A percentile compares a stretch with the other conserved stretches of the same genome.
Evolutionary conservation across 2,113 vertebrate genomes (phyloP).

Genomic region (Peromyscus polionotus): DNA sequence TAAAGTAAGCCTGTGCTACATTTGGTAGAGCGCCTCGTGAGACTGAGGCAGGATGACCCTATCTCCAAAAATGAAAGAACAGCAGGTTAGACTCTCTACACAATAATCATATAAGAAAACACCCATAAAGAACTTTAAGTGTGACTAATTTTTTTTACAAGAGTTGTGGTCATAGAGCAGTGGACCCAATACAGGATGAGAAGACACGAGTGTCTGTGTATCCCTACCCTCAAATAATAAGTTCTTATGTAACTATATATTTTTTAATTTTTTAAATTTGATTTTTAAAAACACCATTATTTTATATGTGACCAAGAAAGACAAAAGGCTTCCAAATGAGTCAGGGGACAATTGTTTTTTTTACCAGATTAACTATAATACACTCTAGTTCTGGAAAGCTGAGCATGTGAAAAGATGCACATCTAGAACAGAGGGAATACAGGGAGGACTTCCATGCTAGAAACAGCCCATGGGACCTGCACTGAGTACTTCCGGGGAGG

Average conservation of each 20-base stretch:
- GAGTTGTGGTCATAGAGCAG: not conserved
- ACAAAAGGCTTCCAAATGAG: not conserved
- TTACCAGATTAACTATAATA: not conserved
- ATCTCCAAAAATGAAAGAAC: not conserved
- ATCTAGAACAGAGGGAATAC: not conserved
- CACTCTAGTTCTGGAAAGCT: not conserved
- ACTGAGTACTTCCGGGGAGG: not conserved
- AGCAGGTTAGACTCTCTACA: not conserved
- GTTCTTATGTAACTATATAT: not conserved
- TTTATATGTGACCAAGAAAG: not conserved
- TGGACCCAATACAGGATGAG: not conserved
- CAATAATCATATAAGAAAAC: not conserved
- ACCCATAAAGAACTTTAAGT: not conserved
- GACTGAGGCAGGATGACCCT: not conserved
- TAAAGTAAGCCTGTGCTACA: not conserved
- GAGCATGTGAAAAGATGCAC: not conserved
- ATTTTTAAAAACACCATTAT: not conserved
- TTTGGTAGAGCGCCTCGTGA: not conserved
- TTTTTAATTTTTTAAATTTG: not conserved
- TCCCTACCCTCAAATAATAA: not conserved
- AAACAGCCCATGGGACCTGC: not conserved
- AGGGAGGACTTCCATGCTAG: not conserved
- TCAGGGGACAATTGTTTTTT: not conserved
- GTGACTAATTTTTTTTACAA: slow-evolving; percentile 5
- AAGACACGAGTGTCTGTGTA: not conserved